Percentiles rank a stretch among this genome's conserved stretches.
phyloP scores from a whole-genome alignment of 1,140 invertebrate genomes.

The Brachionus paranguensis region DNA sequence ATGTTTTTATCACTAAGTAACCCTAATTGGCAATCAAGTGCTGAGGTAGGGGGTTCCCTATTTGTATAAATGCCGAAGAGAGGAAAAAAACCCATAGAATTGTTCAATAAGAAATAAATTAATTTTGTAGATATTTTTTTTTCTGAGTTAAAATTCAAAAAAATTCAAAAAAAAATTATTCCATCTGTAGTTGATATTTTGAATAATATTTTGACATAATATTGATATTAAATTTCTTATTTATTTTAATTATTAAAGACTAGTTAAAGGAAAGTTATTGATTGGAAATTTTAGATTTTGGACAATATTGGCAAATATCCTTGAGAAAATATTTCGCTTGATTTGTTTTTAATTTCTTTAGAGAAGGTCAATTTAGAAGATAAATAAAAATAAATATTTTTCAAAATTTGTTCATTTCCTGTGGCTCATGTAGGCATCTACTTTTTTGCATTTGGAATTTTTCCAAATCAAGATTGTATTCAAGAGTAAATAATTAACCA shows the following conservation, averaged over 20 bases:
- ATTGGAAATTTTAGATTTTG: neutral
- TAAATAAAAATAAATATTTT: neutral
- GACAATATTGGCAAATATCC: neutral
- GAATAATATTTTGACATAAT: neutral
- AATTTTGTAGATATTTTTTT: too few species aligned
- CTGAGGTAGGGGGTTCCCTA: neutral
- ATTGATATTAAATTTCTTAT: neutral
- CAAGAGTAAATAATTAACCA: neutral
- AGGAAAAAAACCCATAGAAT: neutral
- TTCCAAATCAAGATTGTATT: too few species aligned
- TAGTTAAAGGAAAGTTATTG: neutral
- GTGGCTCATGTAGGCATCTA: neutral
- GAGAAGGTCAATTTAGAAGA: neutral
- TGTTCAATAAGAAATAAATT: neutral
- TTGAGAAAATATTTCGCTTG: neutral
- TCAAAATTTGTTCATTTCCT: neutral
- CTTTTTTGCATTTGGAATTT: too few species aligned
- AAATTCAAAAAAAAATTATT: neutral
- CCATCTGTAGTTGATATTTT: neutral
- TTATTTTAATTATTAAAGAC: neutral
- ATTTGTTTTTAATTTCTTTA: neutral
- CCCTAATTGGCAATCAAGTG: neutral
- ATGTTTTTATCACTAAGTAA: neutral
- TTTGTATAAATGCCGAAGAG: neutral
- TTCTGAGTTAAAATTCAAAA: too few species aligned